These are phyloP conservation scores for Tachyglossus aculeatus DNA, from an alignment of 2,797 vertebrate species.

Conservation along the genomic window DNA sequence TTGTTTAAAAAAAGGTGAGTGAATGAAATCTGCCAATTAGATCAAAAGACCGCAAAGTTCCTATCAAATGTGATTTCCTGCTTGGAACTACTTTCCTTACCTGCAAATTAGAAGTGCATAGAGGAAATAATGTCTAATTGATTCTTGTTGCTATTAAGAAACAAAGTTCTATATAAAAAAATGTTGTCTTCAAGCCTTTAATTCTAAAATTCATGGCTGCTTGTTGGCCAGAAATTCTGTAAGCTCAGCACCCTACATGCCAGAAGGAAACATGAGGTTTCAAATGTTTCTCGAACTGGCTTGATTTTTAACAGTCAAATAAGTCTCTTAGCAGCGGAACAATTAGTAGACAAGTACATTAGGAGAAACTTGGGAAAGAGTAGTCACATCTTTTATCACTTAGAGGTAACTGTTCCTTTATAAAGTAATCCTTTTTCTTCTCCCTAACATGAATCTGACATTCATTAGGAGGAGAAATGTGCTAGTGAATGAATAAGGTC, in stretches of 20 bases:
- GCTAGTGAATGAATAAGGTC: slow-evolving; percentile 41
- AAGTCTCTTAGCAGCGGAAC: slow-evolving; percentile 28
- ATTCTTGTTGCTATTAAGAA: slow-evolving; percentile 41
- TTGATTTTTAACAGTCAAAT: slow-evolving; percentile 23
- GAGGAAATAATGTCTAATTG: slow-evolving; percentile 4
- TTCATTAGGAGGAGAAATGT: slow-evolving; percentile 38
- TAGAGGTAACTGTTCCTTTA: slow-evolving; percentile 25
- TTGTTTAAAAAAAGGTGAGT: too few relatives aligned
- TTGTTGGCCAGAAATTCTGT: slow-evolving; percentile 24
- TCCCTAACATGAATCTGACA: slow-evolving; percentile 21
- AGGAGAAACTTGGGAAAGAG: not conserved
- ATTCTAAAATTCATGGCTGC: slow-evolving; percentile 20
- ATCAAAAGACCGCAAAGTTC: slow-evolving; percentile 27
- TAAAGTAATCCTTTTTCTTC: slow-evolving; percentile 14
- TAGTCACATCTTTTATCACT: slow-evolving; percentile 45
- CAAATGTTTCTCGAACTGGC: slow-evolving; percentile 33
- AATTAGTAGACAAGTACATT: slow-evolving; percentile 34
- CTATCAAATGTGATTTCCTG: slow-evolving; percentile 33
- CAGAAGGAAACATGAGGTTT: slow-evolving; percentile 19
- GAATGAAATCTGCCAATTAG: not conserved
- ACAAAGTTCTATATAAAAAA: not conserved
- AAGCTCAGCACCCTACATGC: slow-evolving; percentile 13
- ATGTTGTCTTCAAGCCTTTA: slow-evolving; percentile 8
- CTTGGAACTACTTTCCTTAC: slow-evolving; percentile 32
- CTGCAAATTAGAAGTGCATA: slow-evolving; percentile 29